These are phyloP conservation scores for Microctenopoma stevenorrisi DNA, from an alignment of 2,797 vertebrate genomes.

Conservation along the genomic window DNA sequence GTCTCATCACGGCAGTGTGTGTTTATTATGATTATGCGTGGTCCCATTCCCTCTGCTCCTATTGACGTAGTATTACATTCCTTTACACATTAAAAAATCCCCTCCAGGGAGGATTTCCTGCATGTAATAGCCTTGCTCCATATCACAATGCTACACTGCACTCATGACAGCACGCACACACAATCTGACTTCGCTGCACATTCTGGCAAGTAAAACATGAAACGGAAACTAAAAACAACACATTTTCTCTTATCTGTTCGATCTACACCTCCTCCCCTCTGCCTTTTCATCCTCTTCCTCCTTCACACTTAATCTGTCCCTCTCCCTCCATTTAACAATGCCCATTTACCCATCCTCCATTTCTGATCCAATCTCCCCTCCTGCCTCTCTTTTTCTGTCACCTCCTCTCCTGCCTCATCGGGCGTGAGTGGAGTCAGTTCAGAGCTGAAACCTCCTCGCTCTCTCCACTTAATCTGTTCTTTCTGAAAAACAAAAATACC, in stretches of 20 bases:
- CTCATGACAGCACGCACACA: not conserved
- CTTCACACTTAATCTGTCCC: conserved; percentile 35
- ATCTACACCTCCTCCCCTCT: conserved; percentile 56
- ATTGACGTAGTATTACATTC: conserved; percentile 53
- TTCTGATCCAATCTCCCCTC: conserved; percentile 40
- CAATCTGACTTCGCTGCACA: not conserved
- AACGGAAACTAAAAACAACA: conserved; percentile 54
- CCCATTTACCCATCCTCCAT: conserved; percentile 41
- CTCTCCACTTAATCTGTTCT: conserved; percentile 59
- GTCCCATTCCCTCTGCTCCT: conserved; percentile 18
- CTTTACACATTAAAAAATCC: conserved; percentile 45
- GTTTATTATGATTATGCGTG: conserved; percentile 39
- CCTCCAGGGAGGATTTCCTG: conserved; percentile 39
- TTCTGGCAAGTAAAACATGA: conserved; percentile 34
- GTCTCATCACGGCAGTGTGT: conserved; percentile 7
- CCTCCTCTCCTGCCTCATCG: conserved; percentile 9
- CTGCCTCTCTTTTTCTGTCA: conserved; percentile 16
- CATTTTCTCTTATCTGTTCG: conserved; percentile 57
- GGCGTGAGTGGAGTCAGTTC: conserved; percentile 48
- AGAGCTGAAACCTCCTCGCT: conserved; percentile 63
- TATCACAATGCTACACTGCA: conserved; percentile 17
- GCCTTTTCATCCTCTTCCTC: conserved; percentile 29
- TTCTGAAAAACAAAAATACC: conserved; percentile 77
- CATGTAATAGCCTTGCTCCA: conserved; percentile 41
- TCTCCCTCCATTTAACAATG: conserved; percentile 46